Evolutionary conservation across 2,888 invertebrate species (phyloP).

Genomic region (Sceliomorpha sp.): DNA sequence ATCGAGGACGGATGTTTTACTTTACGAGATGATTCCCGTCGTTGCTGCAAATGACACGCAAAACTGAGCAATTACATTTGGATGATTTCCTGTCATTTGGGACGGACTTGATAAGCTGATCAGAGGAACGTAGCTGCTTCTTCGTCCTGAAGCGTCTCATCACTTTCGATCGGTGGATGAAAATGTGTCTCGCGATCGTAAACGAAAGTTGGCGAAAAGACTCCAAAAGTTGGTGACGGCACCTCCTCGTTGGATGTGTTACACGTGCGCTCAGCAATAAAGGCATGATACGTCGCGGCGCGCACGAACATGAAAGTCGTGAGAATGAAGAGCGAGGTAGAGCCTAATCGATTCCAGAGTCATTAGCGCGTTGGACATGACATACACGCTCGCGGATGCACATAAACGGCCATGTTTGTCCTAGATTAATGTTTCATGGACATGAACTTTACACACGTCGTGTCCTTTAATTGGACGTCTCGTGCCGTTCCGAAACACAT

Average conservation of each 20-base stretch:
- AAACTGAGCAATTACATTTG: too few relatives aligned
- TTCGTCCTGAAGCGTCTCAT: too few relatives aligned
- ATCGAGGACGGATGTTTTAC: too few relatives aligned
- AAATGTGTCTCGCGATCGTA: too few relatives aligned
- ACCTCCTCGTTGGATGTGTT: constrained; percentile 37
- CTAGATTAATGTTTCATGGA: constrained; percentile 73
- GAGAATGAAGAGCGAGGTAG: constrained; percentile 57
- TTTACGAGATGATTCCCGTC: too few relatives aligned
- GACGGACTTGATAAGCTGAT: too few relatives aligned
- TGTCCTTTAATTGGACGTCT: constrained; percentile 72
- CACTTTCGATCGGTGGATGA: too few relatives aligned
- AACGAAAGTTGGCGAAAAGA: too few relatives aligned
- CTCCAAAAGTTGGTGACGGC: too few relatives aligned
- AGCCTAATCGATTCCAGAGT: constrained; percentile 74
- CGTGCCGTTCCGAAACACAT: constrained; percentile 18
- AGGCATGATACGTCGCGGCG: constrained; percentile 54
- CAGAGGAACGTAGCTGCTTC: too few relatives aligned
- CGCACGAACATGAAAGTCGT: constrained; percentile 59
- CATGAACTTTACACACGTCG: constrained; percentile 68
- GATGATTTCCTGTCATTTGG: too few relatives aligned
- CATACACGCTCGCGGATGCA: constrained; percentile 62
- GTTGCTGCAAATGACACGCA: too few relatives aligned
- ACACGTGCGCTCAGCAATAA: constrained; percentile 46
- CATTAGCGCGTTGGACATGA: constrained; percentile 74
- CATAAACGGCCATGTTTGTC: constrained; percentile 71